Conservation (phyloP, 2,113 vertebrate species). For the Tetrax tetrax region DNA sequence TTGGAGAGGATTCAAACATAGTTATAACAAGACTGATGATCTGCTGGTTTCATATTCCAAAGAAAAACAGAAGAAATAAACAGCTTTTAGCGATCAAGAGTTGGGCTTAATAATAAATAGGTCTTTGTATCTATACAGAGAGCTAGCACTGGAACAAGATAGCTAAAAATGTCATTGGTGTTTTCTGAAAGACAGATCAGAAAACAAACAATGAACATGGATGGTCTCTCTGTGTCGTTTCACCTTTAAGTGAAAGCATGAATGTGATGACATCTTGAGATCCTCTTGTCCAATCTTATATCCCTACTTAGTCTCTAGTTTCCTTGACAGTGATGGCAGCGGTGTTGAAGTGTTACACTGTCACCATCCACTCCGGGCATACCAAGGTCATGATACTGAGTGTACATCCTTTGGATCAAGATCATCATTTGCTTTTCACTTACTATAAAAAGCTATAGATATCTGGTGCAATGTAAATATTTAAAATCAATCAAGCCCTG, state of each 20-base stretch:
- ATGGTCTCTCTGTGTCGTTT: background rate
- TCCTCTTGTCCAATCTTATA: background rate
- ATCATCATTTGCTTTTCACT: background rate
- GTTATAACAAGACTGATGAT: background rate
- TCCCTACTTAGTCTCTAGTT: background rate
- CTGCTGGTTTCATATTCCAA: background rate
- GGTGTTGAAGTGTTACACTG: background rate
- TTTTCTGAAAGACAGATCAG: background rate
- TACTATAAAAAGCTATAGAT: background rate
- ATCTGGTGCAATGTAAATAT: background rate
- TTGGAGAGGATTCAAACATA: background rate
- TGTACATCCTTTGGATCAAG: background rate
- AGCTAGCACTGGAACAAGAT: background rate
- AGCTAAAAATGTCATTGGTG: background rate
- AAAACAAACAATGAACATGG: background rate
- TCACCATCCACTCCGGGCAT: background rate
- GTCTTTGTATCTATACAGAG: background rate
- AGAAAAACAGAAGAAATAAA: background rate
- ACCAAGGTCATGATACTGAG: background rate
- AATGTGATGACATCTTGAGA: background rate
- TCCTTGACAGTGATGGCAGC: background rate
- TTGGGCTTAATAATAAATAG: background rate
- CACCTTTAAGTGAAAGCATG: background rate
- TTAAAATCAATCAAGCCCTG: background rate
- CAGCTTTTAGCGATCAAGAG: background rate